Evolutionary conservation across 2,113 vertebrate genomes (phyloP), one percentile per base, ranked within the genome.

Genomic region (Beaufortia kweichowensis): DNA sequence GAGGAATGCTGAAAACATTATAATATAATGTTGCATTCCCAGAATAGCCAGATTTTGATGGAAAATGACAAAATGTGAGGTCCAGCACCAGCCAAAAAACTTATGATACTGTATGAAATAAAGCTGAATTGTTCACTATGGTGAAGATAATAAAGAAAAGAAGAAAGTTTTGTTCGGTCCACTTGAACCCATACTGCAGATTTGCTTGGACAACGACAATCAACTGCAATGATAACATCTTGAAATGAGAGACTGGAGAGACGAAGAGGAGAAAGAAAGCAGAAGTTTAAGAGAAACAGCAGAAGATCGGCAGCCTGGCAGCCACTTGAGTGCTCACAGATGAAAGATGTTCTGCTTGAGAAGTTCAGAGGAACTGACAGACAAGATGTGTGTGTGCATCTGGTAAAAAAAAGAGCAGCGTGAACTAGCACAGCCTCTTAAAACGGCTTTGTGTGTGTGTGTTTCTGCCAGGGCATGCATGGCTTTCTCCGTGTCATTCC

Each of bases 381-480:
- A 55, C 19, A 46, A 31, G 24, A 43, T 46, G 15, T 35, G 48
- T 55, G 14, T 74, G n/a, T 59, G 76, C 23, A 35, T 50, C 23
- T 33, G 53, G 29, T 7, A 79, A 9, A 48, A 9, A n/a, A 62
- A 15, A 28, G 31, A 23, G 61, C 59, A 56, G 35, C 10, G 41
- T 69, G 66, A 60, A 28, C 21, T 21, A 56, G 29, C 21, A 41
- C 65, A 43, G 65, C 33, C 65, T 68, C 75, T 77, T 23, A 21
- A 72, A n/a, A 60, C 26, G 29, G 43, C 10, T 66, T 28, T 72
- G 15, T 39, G 65, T 23, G 28, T 11, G 8, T 23, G 33, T 39
- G 53, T 17, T 23, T 43, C 23, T 68, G 67, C 46, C 33, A 79
- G 31, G 64, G 53, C 84, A 83, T 84, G 85, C 84, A 70, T 59